phyloP scores from a whole-genome alignment of 2,113 vertebrate genomes.

The Anguilla rostrata region DNA sequence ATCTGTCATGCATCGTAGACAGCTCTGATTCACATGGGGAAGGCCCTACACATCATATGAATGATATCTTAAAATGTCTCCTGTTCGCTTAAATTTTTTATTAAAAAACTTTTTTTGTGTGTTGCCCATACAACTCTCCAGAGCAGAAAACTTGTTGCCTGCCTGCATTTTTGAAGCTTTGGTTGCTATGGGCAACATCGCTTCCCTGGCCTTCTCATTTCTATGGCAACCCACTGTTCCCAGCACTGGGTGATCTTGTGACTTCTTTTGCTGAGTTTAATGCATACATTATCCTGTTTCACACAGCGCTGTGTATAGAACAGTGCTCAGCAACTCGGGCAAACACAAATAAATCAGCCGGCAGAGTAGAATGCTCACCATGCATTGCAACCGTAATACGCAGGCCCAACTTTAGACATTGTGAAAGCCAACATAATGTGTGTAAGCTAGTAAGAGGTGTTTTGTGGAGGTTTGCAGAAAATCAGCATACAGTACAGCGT shows the following conservation, averaged over 20 bases:
- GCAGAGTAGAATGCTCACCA: constrained; percentile 20
- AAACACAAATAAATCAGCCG: neutral
- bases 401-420: neutral
- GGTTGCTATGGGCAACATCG: constrained; percentile 60
- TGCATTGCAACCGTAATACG: neutral
- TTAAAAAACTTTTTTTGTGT: neutral
- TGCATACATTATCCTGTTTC: constrained; percentile 51
- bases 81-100: neutral
- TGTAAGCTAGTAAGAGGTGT: neutral
- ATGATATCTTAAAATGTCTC: neutral
- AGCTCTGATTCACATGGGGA: neutral
- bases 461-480: neutral
- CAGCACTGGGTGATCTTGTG: constrained; percentile 40
- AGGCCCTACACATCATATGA: neutral
- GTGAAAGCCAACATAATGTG: neutral
- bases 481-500: neutral
- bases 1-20: neutral
- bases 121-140: constrained; percentile 37
- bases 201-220: constrained; percentile 55
- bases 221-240: constrained; percentile 61
- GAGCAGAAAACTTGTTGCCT: constrained; percentile 47
- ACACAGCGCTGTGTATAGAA: constrained; percentile 37
- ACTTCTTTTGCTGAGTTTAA: constrained; percentile 52
- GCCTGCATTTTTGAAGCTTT: constrained; percentile 49
- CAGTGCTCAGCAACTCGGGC: constrained; percentile 21